Evolutionary conservation across 2,888 invertebrate genomes (phyloP), one percentile per base, ranked within the genome.

Genomic region (Julus scanicus): DNA sequence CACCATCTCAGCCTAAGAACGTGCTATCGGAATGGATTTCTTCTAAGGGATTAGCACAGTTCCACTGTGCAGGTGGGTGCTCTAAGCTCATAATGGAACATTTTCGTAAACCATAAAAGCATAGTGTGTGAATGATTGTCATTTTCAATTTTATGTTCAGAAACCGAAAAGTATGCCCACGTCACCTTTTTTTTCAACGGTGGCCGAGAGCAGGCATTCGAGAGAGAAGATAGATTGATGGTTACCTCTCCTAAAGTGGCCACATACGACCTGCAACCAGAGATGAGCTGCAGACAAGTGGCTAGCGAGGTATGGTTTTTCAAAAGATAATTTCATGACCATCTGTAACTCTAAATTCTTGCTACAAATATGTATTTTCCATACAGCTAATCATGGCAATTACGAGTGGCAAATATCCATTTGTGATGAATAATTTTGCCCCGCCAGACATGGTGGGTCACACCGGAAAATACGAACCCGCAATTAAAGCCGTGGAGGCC

Each of bases 181-280:
- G 93, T 93, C n/a, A 93, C 93, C 0, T 93, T 93, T 90, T 93
- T 93, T 91, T 93, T 93, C 91, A 93, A 93, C 89, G 93, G 93
- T n/a, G 93, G 93, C 6, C 90, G 91, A 84, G 93, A 93, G 89
- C 90, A 90, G 48, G 91, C 91, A 40, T 93, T 93, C 71, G 86
- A 53, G n/a, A 13, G 57, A 17, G 93, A 93, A 90, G 92, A 92
- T 20, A 90, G 93, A 5, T 89, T 90, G 85, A 90, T 93, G 91
- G 92, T 93, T n/a, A 91, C 92, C 1, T 93, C 93, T 48, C 93
- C 93, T 17, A 93, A 92, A 90, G 93, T 89, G 15, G 91, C 92
- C 83, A 93, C 93, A 0, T 93, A 93, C 89, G 93, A 93, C 89
- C 90, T 92, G 37, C 90, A 92, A 89, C 93, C 93, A 9, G 92